phyloP scores from a whole-genome alignment of 2,797 vertebrate genomes.

The Chelonia mydas region DNA sequence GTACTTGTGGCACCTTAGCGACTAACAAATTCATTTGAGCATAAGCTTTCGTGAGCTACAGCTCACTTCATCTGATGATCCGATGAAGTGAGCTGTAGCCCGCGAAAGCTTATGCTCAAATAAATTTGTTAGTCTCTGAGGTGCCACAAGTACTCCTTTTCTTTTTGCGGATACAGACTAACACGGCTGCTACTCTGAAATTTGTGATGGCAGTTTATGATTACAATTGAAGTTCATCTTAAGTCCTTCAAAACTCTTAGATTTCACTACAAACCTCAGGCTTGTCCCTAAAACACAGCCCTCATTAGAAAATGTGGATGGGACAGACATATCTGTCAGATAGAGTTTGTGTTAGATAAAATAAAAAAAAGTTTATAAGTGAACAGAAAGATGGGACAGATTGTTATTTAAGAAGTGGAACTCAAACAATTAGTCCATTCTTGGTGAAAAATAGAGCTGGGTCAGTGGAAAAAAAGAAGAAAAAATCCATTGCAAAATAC shows the following conservation, averaged over 20 bases:
- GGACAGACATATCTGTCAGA: not conserved
- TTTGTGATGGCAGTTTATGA: slow-evolving; percentile 34
- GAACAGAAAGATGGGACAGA: not conserved
- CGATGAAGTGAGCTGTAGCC: too few species aligned
- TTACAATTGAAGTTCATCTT: slow-evolving; percentile 58
- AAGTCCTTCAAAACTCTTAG: slow-evolving; percentile 67
- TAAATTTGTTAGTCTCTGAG: too few species aligned
- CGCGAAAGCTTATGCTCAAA: too few species aligned
- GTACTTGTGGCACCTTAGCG: too few species aligned
- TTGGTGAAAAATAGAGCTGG: not conserved
- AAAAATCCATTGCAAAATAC: not conserved
- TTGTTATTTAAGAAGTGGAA: not conserved
- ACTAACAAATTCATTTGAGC: too few species aligned
- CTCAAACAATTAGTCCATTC: not conserved
- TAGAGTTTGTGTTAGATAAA: not conserved
- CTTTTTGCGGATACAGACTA: too few species aligned
- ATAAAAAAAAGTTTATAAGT: not conserved
- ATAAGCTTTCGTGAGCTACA: too few species aligned
- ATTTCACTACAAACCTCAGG: slow-evolving; percentile 42
- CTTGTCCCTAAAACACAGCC: slow-evolving; percentile 18
- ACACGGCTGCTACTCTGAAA: too few species aligned
- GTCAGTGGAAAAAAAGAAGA: not conserved
- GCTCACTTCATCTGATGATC: too few species aligned
- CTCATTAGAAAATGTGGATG: slow-evolving; percentile 11
- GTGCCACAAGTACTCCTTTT: too few species aligned